phyloP scores from a whole-genome alignment of 2,113 vertebrate species.

The Prionailurus viverrinus region DNA sequence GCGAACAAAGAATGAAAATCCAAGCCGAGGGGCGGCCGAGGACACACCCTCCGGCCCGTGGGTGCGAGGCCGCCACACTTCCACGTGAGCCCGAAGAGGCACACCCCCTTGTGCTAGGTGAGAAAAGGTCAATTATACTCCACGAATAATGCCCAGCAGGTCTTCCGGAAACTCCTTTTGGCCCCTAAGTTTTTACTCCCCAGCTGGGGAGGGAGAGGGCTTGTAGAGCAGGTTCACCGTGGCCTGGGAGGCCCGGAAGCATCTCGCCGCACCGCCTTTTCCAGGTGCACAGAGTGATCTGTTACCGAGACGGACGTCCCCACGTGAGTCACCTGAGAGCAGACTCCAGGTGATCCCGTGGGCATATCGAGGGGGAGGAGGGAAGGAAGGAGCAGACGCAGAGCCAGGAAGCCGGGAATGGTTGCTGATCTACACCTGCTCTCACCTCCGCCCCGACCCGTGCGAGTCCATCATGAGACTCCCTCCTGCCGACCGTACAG shows the following conservation, averaged over 20 bases:
- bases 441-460: too few species aligned
- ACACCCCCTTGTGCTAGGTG: neutral
- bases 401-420: neutral
- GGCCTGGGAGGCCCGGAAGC: rapidly evolving
- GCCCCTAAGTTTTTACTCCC: neutral
- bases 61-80: rapidly evolving
- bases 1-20: neutral
- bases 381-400: rapidly evolving
- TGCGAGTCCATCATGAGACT: rapidly evolving
- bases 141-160: too few species aligned
- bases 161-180: neutral
- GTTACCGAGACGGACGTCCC: neutral
- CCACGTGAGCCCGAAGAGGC: neutral
- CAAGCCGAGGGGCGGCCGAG: rapidly evolving
- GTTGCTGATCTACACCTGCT: rapidly evolving
- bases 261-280: rapidly evolving
- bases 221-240: neutral
- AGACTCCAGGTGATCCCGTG: neutral
- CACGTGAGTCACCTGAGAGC: neutral
- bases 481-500: rapidly evolving
- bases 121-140: neutral
- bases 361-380: neutral
- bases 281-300: neutral
- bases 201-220: neutral
- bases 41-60: rapidly evolving